Base-by-base conservation (phyloP, 2,113 vertebrate species). In the Epinephelus fuscoguttatus region DNA sequence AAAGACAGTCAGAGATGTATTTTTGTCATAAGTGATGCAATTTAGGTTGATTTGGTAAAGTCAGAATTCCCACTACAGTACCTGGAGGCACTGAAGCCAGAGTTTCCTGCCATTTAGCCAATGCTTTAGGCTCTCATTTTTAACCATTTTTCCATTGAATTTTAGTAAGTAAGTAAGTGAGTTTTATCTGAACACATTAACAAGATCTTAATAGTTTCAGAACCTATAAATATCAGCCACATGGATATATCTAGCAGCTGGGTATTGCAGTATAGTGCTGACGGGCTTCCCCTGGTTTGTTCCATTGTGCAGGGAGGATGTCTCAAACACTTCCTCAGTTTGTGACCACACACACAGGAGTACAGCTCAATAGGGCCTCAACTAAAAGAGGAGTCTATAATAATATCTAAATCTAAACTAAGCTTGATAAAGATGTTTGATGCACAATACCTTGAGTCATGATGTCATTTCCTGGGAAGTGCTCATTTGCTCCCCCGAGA, bases 391-490 rank as follows among this genome's bases (percentile, higher is more conserved):
- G 5, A 30, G 25, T 64, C 33, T 68, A 27, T 49, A 52, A 62
- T 19, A 57, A 52, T 21, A 1, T 45, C 42, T 45, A 45, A 12
- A 45, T 45, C 9, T 9, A 19, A 60, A 55, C 69, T 75, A 12
- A 53, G 8, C 57, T 33, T 27, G 4, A 64, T 19, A 23, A 12
- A 42, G 2, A 25, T 50, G 27, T 74, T 72, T n/a, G 14, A 10
- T 52, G 71, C 27, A 19, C 8, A 42, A 66, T 6, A 96, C 95
- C 96, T 94, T 94, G 90, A 64, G 95, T 93, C 95, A 95, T 96
- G 89, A 89, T 91, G 92, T 93, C 91, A 94, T 94, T 94, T 90
- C 91, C 91, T 71, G 91, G 84, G 64, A 95, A 94, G 87, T 94
- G 91, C 27, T 94, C 93, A 91, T 93, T 91, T 80, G 93, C 68